Conservation (phyloP, 1,140 invertebrate genomes). For the Penaeus vannamei region DNA sequence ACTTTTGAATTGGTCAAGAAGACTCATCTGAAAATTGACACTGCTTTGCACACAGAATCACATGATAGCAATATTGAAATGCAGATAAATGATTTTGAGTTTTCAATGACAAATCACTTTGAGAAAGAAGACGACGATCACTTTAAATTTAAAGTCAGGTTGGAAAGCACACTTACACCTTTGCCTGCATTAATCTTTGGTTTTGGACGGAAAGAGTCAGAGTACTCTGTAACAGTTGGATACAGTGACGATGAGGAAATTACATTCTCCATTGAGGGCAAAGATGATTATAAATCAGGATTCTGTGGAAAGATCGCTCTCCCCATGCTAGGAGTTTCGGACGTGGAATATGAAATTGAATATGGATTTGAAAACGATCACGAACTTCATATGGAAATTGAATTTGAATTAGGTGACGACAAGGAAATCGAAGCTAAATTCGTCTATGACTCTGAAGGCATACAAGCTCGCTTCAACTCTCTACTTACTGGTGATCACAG, state of each 20-base stretch:
- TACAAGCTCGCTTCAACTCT: neutral
- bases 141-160: no score
- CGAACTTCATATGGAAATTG: neutral
- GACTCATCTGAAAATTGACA: no score
- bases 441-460: neutral
- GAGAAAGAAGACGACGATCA: no score
- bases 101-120: no score
- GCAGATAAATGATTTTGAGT: no score
- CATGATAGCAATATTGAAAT: no score
- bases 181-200: neutral
- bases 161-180: no score
- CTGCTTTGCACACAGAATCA: no score
- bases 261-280: constrained; percentile 9
- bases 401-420: neutral
- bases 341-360: neutral
- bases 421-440: neutral
- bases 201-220: neutral
- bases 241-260: neutral
- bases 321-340: neutral
- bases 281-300: neutral
- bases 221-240: neutral
- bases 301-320: constrained; percentile 5
- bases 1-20: neutral
- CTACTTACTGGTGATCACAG: neutral
- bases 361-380: neutral